A percentile compares a stretch with the other conserved stretches of the same genome.
phyloP scores from a whole-genome alignment of 2,113 vertebrate genomes.

The Osmerus mordax region DNA sequence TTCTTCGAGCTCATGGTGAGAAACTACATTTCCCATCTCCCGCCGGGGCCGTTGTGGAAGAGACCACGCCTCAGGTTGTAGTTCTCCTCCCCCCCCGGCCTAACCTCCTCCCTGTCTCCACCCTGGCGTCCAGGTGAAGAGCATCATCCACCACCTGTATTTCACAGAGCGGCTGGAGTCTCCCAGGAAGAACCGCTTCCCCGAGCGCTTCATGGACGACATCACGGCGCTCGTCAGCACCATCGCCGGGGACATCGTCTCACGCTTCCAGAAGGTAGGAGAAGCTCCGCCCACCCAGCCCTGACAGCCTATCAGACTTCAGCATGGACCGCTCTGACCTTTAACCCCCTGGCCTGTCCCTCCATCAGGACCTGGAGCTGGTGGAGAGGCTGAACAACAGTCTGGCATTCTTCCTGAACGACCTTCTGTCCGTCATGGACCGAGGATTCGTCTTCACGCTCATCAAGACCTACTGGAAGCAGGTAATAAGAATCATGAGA shows the following conservation, averaged over 20 bases:
- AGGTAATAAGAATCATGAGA: conserved; percentile 61
- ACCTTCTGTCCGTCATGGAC: conserved; percentile 96
- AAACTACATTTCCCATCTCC: not conserved
- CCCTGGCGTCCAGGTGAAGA: conserved; percentile 83
- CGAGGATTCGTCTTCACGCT: conserved; percentile 93
- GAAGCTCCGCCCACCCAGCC: not conserved
- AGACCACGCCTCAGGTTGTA: too few species aligned
- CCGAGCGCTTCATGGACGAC: conserved; percentile 98
- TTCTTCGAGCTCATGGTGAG: conserved; percentile 99
- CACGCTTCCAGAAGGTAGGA: conserved; percentile 94
- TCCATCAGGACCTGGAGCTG: conserved; percentile 88
- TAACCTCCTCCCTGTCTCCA: not conserved
- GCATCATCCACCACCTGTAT: conserved; percentile 97
- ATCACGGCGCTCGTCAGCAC: conserved; percentile 94
- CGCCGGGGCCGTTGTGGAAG: not conserved
- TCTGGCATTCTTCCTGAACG: conserved; percentile 95
- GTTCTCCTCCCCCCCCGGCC: not conserved
- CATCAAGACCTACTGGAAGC: conserved; percentile 92
- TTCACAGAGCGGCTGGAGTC: conserved; percentile 94
- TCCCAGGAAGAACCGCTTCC: conserved; percentile 90
- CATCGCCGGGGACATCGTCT: conserved; percentile 90
- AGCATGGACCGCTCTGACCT: not conserved
- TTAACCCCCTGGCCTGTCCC: conserved; percentile 5
- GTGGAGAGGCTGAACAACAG: conserved; percentile 95
- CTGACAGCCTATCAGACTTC: too few species aligned